phyloP scores from a whole-genome alignment of 1,140 invertebrate genomes.

The Tetranychus urticae region DNA sequence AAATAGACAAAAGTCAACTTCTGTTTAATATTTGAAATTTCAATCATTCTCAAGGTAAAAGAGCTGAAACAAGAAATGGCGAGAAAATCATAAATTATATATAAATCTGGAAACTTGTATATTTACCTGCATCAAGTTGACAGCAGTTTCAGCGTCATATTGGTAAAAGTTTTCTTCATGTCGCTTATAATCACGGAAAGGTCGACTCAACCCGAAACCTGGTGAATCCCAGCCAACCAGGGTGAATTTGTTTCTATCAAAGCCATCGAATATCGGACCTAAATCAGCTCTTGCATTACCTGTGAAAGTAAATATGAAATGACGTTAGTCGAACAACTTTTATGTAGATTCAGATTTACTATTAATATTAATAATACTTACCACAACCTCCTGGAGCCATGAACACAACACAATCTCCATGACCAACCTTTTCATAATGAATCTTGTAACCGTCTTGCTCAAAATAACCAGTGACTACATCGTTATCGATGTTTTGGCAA shows the following conservation, averaged over 20 bases:
- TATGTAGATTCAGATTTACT: no score
- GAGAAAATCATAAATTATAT: constrained; percentile 13
- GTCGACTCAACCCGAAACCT: constrained; percentile 58
- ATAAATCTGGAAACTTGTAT: constrained; percentile 19
- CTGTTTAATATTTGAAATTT: background rate
- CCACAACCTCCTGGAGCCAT: constrained; percentile 50
- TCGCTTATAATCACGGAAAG: constrained; percentile 36
- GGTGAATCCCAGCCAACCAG: constrained; percentile 62
- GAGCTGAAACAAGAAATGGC: constrained; percentile 8
- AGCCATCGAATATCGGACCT: constrained; percentile 16
- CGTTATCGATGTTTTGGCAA: no score
- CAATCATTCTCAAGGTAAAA: background rate
- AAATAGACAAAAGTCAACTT: background rate
- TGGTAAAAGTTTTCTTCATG: constrained; percentile 35
- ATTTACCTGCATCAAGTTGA: constrained; percentile 42
- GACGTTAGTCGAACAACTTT: no score
- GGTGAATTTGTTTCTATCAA: constrained; percentile 20
- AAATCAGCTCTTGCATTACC: constrained; percentile 18
- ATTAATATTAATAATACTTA: constrained; percentile 13
- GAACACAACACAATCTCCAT: constrained; percentile 37
- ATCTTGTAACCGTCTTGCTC: constrained; percentile 26
- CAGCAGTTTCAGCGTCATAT: constrained; percentile 42
- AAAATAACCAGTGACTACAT: background rate
- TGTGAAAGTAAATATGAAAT: background rate
- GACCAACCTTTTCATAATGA: constrained; percentile 46